Base-by-base conservation (phyloP, 1,140 invertebrate genomes). In the Penaeus chinensis region DNA sequence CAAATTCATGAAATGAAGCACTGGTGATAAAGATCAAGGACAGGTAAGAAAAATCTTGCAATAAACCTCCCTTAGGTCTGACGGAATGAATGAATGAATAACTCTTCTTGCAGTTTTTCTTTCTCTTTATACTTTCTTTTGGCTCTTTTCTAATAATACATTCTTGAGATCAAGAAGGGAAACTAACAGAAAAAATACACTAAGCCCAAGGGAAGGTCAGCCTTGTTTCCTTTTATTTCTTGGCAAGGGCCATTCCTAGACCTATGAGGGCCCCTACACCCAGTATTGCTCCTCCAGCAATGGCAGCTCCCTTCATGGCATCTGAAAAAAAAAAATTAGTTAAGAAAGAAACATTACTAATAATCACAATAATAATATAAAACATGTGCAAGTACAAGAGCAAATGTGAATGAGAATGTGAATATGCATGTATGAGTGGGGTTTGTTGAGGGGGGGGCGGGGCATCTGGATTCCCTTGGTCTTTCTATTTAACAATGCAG, bases 261-360 rank as follows among this genome's bases (percentile, higher is more conserved):
- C 96, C 96, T 42, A 97, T 94, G 32, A 97, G 93, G 85, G 96
- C 95, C 32, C 96, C 97, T 62, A 97, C 91, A 24, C 95, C 96
- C 65, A 98, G 91, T 62, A 96, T 94, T 13, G 95, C 95, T 78
- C 96, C 96, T 82, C 96, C 96, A 66, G 96, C 96, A 62, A 98
- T 94, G 10, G 96, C 96, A 92, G 97, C 96, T n/a, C 97, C 97
- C 86, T 96, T 94, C 42, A 97, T 92, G 16, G 96, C 96, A 91
- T 98, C 97, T 95, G 92, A 18, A 93, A 94, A 91, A 91, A 87
- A 90, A 91, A 91, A 37, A 85, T 87, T 86, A 82, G 22, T 63
- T 10, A 42, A 85, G n/a, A 89, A 27, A 32, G 74, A 13, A 13
- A 42, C 37, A 71, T 13, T 13, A 71, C 13, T 54, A 54, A 54